These are phyloP conservation scores for Ictalurus punctatus DNA, from an alignment of 2,113 vertebrate species.

Conservation along the genomic window DNA sequence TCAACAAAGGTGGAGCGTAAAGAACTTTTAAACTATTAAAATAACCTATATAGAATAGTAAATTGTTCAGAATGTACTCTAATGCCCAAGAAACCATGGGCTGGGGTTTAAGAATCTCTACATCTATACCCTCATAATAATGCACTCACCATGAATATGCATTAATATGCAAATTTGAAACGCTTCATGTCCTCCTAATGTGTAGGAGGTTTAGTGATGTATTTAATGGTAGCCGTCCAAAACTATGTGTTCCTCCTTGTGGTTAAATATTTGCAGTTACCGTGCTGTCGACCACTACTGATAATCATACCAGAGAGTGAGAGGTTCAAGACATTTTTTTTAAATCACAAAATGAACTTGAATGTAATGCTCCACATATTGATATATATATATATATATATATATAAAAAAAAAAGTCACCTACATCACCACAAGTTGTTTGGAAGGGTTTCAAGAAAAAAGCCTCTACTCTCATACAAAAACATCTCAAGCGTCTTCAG, in stretches of 20 bases:
- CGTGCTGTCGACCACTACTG: background rate
- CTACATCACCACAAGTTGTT: too few species aligned
- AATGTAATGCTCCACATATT: background rate
- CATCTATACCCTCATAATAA: background rate
- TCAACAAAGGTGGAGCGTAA: background rate
- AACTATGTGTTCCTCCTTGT: background rate
- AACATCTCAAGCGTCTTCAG: too few species aligned
- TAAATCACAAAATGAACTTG: background rate
- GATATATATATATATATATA: background rate
- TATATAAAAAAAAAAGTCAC: too few species aligned
- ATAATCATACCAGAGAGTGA: background rate
- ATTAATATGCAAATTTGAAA: background rate
- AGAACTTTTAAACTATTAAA: background rate
- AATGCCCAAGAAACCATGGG: background rate
- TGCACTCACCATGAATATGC: background rate
- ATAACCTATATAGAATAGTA: background rate
- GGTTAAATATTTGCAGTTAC: background rate
- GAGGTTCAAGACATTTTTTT: background rate
- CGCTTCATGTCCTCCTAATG: background rate
- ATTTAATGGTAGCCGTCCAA: background rate
- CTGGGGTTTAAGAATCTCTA: background rate
- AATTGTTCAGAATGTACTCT: background rate
- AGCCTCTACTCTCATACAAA: too few species aligned
- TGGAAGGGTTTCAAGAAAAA: too few species aligned
- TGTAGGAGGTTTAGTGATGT: background rate